phyloP scores from a whole-genome alignment of 2,888 invertebrate genomes.

The Octodonta nipae region DNA sequence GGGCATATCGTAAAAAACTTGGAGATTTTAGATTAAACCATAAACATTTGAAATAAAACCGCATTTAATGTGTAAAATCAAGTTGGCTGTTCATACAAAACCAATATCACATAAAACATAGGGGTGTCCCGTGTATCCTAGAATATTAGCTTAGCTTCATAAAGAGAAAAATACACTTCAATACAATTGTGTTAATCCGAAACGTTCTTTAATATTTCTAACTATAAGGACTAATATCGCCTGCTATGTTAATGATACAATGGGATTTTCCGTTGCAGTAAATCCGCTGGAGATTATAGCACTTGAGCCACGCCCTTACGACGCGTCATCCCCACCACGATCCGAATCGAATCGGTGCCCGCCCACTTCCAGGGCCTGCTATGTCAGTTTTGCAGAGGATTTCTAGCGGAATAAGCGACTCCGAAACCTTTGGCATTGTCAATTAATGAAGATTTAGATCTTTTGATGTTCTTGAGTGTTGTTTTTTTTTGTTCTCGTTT shows the following conservation, averaged over 20 bases:
- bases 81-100: conserved; percentile 24
- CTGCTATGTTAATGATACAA: too few species aligned
- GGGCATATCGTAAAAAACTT: conserved; percentile 13
- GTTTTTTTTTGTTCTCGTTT: too few species aligned
- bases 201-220: too few species aligned
- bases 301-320: conserved; percentile 19
- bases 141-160: conserved; percentile 1
- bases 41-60: conserved; percentile 20
- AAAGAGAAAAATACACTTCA: too few species aligned
- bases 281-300: conserved; percentile 19
- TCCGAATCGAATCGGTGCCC: conserved; percentile 13
- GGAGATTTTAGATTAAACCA: conserved; percentile 26
- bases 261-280: conserved; percentile 5
- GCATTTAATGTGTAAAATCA: conserved; percentile 31
- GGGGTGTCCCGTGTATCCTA: conserved; percentile 12
- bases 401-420: neutral
- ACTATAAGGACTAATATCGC: too few species aligned
- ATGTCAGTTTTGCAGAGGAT: conserved; percentile 11
- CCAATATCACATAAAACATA: conserved; percentile 25
- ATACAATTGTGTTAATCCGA: too few species aligned
- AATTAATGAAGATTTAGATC: too few species aligned
- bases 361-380: conserved; percentile 17
- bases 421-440: neutral
- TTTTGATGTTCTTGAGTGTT: too few species aligned
- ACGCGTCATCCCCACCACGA: conserved; percentile 16